Evolutionary conservation across 2,888 invertebrate genomes (phyloP).

Genomic region (Acrocera orbiculus): DNA sequence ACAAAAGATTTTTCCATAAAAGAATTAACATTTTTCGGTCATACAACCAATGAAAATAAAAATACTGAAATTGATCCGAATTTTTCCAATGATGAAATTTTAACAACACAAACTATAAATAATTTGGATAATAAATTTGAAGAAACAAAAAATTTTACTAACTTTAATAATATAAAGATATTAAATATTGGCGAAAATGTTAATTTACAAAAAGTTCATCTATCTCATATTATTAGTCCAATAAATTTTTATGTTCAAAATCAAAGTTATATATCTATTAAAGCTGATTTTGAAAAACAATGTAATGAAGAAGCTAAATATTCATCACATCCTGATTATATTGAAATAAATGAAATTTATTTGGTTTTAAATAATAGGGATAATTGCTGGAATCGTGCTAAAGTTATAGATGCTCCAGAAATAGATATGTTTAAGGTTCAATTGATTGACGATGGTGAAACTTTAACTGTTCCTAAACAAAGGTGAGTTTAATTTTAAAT

Average conservation of each 20-base stretch:
- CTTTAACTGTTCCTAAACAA: slow-evolving; percentile 32
- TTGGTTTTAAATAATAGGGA: slow-evolving; percentile 38
- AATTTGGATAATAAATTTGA: too few relatives aligned
- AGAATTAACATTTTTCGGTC: slow-evolving; percentile 7
- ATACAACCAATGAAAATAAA: background rate
- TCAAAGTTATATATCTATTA: background rate
- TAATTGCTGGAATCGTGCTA: slow-evolving; percentile 44
- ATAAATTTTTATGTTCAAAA: slow-evolving; percentile 37
- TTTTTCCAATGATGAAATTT: background rate
- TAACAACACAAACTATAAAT: background rate
- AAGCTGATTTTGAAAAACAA: slow-evolving; percentile 1
- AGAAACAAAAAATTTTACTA: too few relatives aligned
- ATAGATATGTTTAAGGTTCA: slow-evolving; percentile 35
- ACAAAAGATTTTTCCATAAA: slow-evolving; percentile 1
- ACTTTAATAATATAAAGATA: too few relatives aligned
- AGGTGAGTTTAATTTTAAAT: slow-evolving; percentile 31
- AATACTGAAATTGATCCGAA: background rate
- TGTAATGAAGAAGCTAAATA: slow-evolving; percentile 13
- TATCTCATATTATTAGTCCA: slow-evolving; percentile 39
- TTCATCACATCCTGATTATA: slow-evolving; percentile 13
- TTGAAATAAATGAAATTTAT: slow-evolving; percentile 40
- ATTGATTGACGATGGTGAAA: slow-evolving; percentile 47
- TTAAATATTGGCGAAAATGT: background rate
- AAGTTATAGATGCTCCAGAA: slow-evolving; percentile 21
- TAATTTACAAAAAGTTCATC: slow-evolving; percentile 28